Conservation (phyloP, 1,140 invertebrate genomes). For the Platorchestia sp. region DNA sequence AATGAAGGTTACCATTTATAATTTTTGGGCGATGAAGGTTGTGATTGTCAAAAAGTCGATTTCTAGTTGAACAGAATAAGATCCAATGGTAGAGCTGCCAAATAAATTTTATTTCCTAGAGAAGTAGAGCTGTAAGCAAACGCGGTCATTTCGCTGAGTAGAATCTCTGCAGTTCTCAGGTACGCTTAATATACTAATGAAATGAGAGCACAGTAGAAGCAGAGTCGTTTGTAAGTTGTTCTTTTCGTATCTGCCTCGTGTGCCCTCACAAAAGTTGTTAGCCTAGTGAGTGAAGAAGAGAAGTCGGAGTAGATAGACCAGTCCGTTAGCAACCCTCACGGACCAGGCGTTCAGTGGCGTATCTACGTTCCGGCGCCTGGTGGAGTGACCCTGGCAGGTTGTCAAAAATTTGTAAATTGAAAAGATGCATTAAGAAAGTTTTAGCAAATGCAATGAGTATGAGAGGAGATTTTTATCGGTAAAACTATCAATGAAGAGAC, state of each 20-base stretch:
- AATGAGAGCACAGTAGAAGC: constrained; percentile 42
- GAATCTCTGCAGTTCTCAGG: constrained; percentile 36
- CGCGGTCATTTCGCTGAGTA: neutral
- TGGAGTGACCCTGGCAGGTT: neutral
- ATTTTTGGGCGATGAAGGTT: no score
- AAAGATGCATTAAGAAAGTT: neutral
- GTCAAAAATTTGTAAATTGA: neutral
- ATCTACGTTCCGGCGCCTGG: neutral
- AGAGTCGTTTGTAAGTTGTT: constrained; percentile 15
- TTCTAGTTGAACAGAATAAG: no score
- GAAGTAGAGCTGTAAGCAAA: neutral
- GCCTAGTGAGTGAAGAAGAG: neutral
- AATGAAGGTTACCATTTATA: no score
- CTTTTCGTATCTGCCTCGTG: constrained; percentile 29
- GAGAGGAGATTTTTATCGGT: neutral
- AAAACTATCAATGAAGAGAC: neutral
- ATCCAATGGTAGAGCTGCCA: no score
- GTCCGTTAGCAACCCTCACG: neutral
- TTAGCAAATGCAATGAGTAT: neutral
- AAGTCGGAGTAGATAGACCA: neutral
- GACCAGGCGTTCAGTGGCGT: neutral
- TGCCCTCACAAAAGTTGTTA: constrained; percentile 35
- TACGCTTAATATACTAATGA: constrained; percentile 43
- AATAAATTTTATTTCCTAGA: no score
- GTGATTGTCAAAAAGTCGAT: no score